A percentile compares a stretch with the other conserved stretches of the same genome.
phyloP scores from a whole-genome alignment of 2,113 vertebrate species.

The Sebastes fasciatus region DNA sequence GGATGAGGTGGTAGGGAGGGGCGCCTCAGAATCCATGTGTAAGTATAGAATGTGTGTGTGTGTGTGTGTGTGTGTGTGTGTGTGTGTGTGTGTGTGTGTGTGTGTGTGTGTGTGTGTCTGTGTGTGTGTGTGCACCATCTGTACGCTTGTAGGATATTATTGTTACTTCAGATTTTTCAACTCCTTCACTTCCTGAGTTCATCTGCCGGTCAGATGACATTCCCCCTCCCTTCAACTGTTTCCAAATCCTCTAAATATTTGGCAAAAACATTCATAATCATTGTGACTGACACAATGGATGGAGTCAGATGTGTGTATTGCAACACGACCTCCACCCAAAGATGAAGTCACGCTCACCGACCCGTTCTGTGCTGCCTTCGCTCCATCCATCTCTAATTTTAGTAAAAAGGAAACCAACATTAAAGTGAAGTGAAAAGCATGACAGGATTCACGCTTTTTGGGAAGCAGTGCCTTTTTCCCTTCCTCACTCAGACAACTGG shows the following conservation, averaged over 20 bases:
- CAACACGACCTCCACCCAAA: conserved; percentile 18
- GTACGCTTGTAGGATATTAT: neutral
- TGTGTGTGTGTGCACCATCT: neutral
- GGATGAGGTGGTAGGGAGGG: neutral
- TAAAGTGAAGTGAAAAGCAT: neutral
- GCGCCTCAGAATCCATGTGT: neutral
- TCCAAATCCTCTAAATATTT: conserved; percentile 45
- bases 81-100: neutral
- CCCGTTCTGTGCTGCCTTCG: neutral
- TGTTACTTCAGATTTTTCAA: conserved; percentile 21
- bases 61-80: conserved; percentile 4
- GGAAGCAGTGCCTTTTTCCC: neutral
- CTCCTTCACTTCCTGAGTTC: conserved; percentile 48
- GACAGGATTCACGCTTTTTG: neutral
- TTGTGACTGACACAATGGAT: conserved; percentile 9
- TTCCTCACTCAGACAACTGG: neutral
- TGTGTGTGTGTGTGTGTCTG: neutral
- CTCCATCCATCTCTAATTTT: neutral
- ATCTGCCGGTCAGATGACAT: conserved; percentile 14
- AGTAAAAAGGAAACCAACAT: neutral
- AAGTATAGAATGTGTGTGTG: neutral
- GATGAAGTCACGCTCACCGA: neutral
- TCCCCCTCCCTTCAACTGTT: conserved; percentile 5
- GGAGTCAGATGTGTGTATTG: neutral
- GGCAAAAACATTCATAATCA: conserved; percentile 18